Base-by-base conservation (phyloP, 2,797 vertebrate genomes). In the Chrysocyon brachyurus region DNA sequence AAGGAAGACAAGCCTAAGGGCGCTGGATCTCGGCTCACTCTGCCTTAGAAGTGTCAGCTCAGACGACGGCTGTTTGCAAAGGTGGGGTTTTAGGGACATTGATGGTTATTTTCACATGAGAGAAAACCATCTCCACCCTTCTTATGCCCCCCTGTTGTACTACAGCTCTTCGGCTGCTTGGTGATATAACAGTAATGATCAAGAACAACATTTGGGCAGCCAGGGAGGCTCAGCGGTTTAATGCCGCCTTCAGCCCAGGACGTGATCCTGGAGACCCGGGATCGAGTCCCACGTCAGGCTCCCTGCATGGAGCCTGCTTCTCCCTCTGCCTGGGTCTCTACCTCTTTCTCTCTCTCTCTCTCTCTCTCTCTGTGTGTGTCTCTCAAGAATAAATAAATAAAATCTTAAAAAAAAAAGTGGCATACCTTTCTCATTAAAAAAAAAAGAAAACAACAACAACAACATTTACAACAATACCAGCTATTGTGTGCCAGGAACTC, bases 11-110 rank as follows among this genome's bases (percentile, higher is more conserved):
- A 17, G 17, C 46, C 26, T 49, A 87, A 90, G 46, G 14, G 33
- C 64, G 33, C 66, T 95, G 56, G 26, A 56, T 66, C 57, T 40
- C 79, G 82, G 49, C n/a, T 96, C 56, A 81, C 10, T 78, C 11
- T 40, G 54, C 59, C 40, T 68, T 2, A 73, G 52, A 95, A 46
- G 33, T 63, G 0, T 49, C 83, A 61, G 15, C 7, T 83, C 10
- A 4, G 57, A 6, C 90, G 64, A 12, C 75, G 59, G 17, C n/a
- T 95, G 4, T 94, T 66, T 83, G 19, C 77, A 49, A 64, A 84
- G 56, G 24, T 40, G 8, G 19, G 9, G 46, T 84, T 90, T 93
- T 63, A 72, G 56, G 36, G 40, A 81, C 1, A 2, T 6, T 6
- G 21, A 73, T 73, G 33, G 56, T 57, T 91, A 88, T 75, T 79